Evolutionary conservation across 35 echinoderm and acorn worm genomes (phyloP).

Genomic region (Holothuria glaberrima): DNA sequence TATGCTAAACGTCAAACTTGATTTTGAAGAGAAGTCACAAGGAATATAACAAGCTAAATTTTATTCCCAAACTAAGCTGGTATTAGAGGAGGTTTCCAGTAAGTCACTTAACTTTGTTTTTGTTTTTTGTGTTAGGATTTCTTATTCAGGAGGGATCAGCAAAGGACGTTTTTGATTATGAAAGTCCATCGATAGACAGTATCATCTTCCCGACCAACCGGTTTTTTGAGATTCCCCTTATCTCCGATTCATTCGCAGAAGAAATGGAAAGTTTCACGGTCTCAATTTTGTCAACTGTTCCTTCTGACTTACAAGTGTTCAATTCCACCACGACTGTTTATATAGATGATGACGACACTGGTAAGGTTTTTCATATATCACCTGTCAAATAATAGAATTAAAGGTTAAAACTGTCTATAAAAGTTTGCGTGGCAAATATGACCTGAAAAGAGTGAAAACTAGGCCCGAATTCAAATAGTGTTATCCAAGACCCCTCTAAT

Average conservation of each 20-base stretch:
- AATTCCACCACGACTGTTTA: conserved; percentile 5
- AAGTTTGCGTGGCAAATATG: no score
- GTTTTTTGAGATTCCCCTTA: neutral
- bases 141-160: neutral
- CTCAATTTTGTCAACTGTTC: neutral
- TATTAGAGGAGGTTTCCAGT: no score
- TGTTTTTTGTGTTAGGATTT: neutral
- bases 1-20: no score
- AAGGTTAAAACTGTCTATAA: no score
- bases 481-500: neutral
- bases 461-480: no score
- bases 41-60: no score
- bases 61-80: no score
- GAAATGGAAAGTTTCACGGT: neutral
- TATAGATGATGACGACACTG: neutral
- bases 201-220: neutral
- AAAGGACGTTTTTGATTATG: neutral
- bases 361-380: neutral
- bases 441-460: no score
- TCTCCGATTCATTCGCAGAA: neutral
- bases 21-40: no score
- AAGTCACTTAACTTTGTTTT: no score
- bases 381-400: neutral
- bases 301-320: neutral
- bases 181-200: no score